Percentiles rank a stretch among this genome's conserved stretches.
Evolutionary conservation across 2,888 invertebrate species (phyloP).

Genomic region (Coecobrya sp.): DNA sequence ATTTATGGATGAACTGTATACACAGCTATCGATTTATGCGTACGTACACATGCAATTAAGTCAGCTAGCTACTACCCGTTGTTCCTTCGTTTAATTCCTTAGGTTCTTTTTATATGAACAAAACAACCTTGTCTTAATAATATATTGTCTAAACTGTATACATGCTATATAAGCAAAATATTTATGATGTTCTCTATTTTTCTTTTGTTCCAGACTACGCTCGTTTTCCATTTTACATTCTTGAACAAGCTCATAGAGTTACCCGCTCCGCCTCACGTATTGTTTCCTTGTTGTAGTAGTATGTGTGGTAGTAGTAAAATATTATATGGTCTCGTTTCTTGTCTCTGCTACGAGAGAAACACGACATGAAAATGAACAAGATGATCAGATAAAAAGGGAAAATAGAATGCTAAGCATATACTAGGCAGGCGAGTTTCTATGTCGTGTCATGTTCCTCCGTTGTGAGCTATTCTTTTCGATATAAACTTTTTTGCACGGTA

Average conservation of each 20-base stretch:
- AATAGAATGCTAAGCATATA: not conserved
- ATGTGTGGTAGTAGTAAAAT: not conserved
- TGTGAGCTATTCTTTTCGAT: not conserved
- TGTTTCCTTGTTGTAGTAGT: not conserved
- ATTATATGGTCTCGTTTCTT: not conserved
- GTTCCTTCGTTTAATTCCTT: too few relatives aligned
- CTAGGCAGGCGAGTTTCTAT: not conserved
- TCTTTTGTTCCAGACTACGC: not conserved
- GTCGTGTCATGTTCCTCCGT: constrained; percentile 5
- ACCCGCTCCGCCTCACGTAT: not conserved
- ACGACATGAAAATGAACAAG: not conserved
- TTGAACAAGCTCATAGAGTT: not conserved
- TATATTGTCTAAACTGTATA: not conserved
- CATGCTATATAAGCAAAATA: not conserved
- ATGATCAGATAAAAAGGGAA: constrained; percentile 7
- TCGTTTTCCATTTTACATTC: not conserved
- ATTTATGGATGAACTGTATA: too few relatives aligned
- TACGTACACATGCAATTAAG: not conserved
- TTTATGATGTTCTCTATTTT: not conserved
- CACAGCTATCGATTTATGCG: not conserved
- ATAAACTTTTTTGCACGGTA: not conserved
- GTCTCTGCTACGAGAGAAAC: not conserved
- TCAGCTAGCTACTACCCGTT: too few relatives aligned
- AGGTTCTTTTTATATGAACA: too few relatives aligned
- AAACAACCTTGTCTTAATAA: not conserved